phyloP scores from a whole-genome alignment of 2,888 invertebrate species.

The Maniola hyperantus region DNA sequence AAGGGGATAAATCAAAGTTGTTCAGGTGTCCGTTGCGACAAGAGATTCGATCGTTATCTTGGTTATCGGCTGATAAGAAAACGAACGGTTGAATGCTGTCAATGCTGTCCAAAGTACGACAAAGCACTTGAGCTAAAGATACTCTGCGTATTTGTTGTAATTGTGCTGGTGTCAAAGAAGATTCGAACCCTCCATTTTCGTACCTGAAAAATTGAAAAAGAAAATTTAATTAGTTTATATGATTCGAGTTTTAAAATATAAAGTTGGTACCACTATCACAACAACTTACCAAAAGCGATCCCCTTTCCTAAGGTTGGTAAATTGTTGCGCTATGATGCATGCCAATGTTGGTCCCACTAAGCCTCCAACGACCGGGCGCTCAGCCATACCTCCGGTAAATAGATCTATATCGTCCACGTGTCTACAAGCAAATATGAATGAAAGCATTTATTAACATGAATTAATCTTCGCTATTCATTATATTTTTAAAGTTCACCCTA shows the following conservation, averaged over 20 bases:
- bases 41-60: slow-evolving; percentile 82
- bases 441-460: neutral
- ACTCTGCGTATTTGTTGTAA: slow-evolving; percentile 87
- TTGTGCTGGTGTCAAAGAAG: slow-evolving; percentile 89
- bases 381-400: slow-evolving; percentile 92
- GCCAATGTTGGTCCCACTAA: slow-evolving; percentile 94
- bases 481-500: too few relatives aligned
- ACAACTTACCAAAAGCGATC: slow-evolving; percentile 87
- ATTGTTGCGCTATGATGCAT: slow-evolving; percentile 94
- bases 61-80: slow-evolving; percentile 84
- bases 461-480: neutral
- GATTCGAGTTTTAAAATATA: neutral
- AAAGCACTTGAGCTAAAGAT: slow-evolving; percentile 88
- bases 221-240: neutral
- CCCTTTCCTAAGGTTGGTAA: slow-evolving; percentile 88
- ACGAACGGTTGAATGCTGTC: slow-evolving; percentile 88
- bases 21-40: slow-evolving; percentile 81
- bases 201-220: slow-evolving; percentile 75
- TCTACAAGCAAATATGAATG: slow-evolving; percentile 50
- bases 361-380: slow-evolving; percentile 90
- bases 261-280: neutral
- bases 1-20: slow-evolving; percentile 84
- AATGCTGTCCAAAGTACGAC: slow-evolving; percentile 85
- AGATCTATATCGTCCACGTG: slow-evolving; percentile 92
- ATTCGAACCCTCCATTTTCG: slow-evolving; percentile 89